These are phyloP conservation scores for Microctonus hyperodae DNA, from an alignment of 2,888 invertebrate genomes.

Conservation along the genomic window DNA sequence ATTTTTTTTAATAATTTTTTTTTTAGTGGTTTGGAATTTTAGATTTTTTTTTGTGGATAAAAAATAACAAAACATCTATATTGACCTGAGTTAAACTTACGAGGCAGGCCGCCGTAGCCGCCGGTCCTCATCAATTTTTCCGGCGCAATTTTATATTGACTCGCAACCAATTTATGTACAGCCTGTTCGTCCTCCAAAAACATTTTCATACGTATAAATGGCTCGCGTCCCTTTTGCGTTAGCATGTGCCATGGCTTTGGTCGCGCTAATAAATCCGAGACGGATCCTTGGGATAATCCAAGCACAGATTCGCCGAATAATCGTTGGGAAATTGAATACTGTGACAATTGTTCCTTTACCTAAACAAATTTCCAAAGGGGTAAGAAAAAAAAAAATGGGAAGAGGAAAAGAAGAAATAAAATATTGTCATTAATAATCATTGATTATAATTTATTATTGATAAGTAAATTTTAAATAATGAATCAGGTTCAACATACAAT, in stretches of 20 bases:
- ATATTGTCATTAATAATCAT: not conserved
- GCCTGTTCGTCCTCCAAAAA: conserved; percentile 96
- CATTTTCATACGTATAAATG: conserved; percentile 98
- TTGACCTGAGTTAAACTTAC: conserved; percentile 69
- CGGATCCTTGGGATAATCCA: conserved; percentile 95
- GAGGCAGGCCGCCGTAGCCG: conserved; percentile 86
- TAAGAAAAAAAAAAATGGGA: conserved; percentile 27
- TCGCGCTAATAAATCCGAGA: conserved; percentile 94
- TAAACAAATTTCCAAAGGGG: conserved; percentile 50
- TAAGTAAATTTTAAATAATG: not conserved
- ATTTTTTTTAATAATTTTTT: no score
- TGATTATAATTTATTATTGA: conserved; percentile 5
- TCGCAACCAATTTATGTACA: conserved; percentile 93
- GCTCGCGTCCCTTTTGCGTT: conserved; percentile 95
- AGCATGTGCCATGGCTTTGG: conserved; percentile 99
- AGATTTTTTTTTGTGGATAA: not conserved
- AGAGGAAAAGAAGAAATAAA: not conserved
- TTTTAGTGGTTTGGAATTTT: no score
- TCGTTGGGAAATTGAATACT: conserved; percentile 97
- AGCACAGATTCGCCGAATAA: conserved; percentile 98
- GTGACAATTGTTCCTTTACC: conserved; percentile 93
- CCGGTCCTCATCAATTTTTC: conserved; percentile 97
- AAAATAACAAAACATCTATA: conserved; percentile 58
- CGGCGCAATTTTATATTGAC: conserved; percentile 97
- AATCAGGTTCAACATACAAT: conserved; percentile 28